phyloP scores from a whole-genome alignment of 1,140 invertebrate genomes.

The Kradibia gibbosae region DNA sequence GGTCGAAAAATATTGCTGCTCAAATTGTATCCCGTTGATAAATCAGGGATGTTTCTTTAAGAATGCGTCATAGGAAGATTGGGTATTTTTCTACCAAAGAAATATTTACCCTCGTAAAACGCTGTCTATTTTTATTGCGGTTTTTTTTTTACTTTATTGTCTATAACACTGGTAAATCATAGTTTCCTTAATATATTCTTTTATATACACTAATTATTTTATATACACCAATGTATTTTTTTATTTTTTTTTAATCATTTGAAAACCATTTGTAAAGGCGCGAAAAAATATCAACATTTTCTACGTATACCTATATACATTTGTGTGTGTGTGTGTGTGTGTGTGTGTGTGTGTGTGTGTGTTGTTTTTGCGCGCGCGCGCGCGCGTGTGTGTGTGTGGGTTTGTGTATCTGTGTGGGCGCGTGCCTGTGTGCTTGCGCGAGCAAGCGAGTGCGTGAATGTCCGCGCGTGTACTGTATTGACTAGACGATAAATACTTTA shows the following conservation, averaged over 20 bases:
- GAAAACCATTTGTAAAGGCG: constrained; percentile 23
- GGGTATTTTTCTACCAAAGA: constrained; percentile 66
- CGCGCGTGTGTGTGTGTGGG: not conserved
- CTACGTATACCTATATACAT: constrained; percentile 4
- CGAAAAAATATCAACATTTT: constrained; percentile 29
- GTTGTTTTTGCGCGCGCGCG: not conserved
- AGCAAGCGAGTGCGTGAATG: too few species aligned
- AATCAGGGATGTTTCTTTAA: constrained; percentile 48
- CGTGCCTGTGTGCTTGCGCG: not conserved
- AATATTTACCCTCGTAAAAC: constrained; percentile 66
- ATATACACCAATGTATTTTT: constrained; percentile 37
- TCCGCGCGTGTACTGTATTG: constrained; percentile 1
- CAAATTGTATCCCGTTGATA: not conserved
- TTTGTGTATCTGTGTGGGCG: too few species aligned
- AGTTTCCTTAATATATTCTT: constrained; percentile 60
- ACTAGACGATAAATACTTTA: constrained; percentile 39
- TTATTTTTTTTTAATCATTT: constrained; percentile 23
- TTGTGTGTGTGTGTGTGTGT: not conserved
- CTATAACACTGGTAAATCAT: constrained; percentile 67
- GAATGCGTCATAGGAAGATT: not conserved
- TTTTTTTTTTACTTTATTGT: constrained; percentile 62
- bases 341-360: too few species aligned
- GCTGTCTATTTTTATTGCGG: constrained; percentile 51
- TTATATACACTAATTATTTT: constrained; percentile 64
- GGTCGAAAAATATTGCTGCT: not conserved